phyloP scores from a whole-genome alignment of 2,888 invertebrate genomes.

The Melinopterus prodromus region DNA sequence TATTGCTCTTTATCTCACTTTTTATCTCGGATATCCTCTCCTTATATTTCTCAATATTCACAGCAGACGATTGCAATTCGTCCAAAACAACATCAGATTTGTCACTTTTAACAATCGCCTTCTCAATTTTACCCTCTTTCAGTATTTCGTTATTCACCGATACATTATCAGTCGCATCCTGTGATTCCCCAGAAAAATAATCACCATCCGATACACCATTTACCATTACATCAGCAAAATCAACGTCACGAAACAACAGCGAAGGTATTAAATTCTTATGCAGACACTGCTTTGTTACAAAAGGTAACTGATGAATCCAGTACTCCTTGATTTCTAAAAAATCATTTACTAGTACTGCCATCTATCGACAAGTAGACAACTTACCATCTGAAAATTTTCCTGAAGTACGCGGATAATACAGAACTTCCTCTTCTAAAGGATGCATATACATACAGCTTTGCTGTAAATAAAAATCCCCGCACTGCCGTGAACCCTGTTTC shows the following conservation, averaged over 20 bases:
- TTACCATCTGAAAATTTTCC: conserved; percentile 49
- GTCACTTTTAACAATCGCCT: background rate
- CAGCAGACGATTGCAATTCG: background rate
- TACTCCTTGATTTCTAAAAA: conserved; percentile 54
- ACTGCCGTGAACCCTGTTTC: conserved; percentile 50
- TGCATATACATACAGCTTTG: conserved; percentile 53
- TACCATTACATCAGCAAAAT: conserved; percentile 38
- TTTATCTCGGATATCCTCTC: conserved; percentile 38
- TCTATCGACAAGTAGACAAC: background rate
- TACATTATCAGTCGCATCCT: background rate
- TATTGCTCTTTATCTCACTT: conserved; percentile 39
- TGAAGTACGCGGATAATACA: conserved; percentile 51
- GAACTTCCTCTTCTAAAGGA: conserved; percentile 49
- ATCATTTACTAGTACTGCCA: background rate
- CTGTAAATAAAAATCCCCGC: conserved; percentile 48
- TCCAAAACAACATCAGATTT: background rate
- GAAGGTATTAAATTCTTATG: conserved; percentile 55
- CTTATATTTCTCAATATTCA: conserved; percentile 5
- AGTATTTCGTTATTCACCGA: background rate
- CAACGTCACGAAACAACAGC: conserved; percentile 50
- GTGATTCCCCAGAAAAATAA: background rate
- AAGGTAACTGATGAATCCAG: conserved; percentile 54
- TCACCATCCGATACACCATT: conserved; percentile 5
- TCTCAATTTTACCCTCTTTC: background rate
- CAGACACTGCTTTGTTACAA: conserved; percentile 56